phyloP scores from a whole-genome alignment of 2,113 vertebrate genomes.

The Accipiter virgatus region DNA sequence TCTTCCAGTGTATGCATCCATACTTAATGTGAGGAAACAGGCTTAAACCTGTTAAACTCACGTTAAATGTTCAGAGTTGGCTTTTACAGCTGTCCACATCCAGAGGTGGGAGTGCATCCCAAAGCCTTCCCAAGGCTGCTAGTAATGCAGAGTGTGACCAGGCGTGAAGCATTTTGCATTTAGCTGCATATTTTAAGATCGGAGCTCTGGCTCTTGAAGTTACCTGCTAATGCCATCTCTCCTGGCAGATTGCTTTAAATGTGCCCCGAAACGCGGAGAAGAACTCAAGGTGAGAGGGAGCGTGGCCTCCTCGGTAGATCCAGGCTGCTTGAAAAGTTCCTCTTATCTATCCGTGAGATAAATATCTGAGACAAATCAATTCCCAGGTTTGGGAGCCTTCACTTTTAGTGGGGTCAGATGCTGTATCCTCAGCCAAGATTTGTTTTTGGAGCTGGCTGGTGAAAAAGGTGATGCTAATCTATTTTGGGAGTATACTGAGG shows the following conservation, averaged over 20 bases:
- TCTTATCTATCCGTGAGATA: not conserved
- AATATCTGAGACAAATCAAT: not conserved
- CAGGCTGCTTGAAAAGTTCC: not conserved
- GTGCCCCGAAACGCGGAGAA: accelerated
- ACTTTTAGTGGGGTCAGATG: accelerated
- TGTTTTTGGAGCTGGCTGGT: not conserved
- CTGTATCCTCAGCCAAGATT: not conserved
- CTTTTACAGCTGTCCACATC: not conserved
- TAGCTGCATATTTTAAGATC: not conserved
- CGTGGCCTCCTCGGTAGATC: accelerated
- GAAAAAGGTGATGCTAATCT: not conserved
- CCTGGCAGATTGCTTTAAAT: not conserved
- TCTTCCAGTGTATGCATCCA: conserved; percentile 50
- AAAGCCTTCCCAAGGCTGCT: not conserved
- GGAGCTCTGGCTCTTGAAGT: not conserved
- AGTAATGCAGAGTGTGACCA: not conserved
- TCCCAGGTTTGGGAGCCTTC: not conserved
- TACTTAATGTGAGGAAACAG: conserved; percentile 60
- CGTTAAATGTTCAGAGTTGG: not conserved
- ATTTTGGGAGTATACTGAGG: not conserved
- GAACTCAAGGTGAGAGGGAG: not conserved
- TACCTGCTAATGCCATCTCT: not conserved
- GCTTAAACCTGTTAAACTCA: conserved; percentile 48
- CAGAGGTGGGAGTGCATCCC: conserved; percentile 9
- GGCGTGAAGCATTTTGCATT: not conserved